Percentiles rank a stretch among this genome's conserved stretches.
Evolutionary conservation across 2,113 vertebrate species (phyloP).

Genomic region (Dromiciops gliroides): DNA sequence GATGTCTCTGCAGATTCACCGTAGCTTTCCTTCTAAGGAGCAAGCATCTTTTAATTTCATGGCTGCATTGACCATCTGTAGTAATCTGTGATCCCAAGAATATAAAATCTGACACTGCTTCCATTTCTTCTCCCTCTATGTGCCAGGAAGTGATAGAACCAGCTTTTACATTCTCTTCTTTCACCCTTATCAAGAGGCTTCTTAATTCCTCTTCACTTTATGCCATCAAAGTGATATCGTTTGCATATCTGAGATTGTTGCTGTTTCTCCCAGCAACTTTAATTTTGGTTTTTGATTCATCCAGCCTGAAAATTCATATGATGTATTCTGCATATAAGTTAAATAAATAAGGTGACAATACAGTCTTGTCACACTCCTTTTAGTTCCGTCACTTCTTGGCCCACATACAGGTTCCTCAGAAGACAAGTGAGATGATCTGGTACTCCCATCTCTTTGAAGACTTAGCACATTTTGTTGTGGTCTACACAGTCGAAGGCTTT

Average conservation of each 20-base stretch:
- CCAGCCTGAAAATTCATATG: background rate
- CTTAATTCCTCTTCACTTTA: background rate
- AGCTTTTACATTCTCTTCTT: background rate
- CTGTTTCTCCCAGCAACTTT: background rate
- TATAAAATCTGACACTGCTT: background rate
- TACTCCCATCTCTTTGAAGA: background rate
- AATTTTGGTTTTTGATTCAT: background rate
- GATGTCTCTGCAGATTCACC: background rate
- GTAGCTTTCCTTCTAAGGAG: background rate
- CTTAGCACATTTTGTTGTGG: no score
- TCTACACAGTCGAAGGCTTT: no score
- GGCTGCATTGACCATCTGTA: no score
- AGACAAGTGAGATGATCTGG: no score
- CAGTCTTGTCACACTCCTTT: background rate
- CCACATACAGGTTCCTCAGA: no score
- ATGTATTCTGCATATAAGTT: background rate
- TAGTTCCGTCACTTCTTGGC: no score
- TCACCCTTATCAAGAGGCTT: background rate
- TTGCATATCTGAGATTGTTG: background rate
- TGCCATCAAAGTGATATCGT: background rate
- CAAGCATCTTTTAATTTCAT: background rate
- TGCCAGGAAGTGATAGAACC: background rate
- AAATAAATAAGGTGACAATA: background rate
- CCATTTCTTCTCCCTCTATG: background rate
- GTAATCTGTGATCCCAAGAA: background rate